Evolutionary conservation across 2,888 invertebrate species (phyloP).

Genomic region (Spatulosminthurus flaviceps): DNA sequence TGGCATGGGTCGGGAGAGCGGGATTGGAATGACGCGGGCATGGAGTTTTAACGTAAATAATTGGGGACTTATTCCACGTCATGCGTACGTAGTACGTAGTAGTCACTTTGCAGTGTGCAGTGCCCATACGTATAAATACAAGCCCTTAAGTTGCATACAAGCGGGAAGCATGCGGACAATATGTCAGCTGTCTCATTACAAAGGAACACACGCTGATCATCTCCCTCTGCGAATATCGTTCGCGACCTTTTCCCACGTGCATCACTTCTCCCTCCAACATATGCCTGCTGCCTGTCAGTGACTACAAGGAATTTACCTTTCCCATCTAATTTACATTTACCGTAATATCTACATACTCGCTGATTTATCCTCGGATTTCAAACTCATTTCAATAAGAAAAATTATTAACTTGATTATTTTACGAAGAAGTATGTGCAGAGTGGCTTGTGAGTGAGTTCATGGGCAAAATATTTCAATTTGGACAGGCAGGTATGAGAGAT

Average conservation of each 20-base stretch:
- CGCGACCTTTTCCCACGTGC: conserved; percentile 48
- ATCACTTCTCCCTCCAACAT: not conserved
- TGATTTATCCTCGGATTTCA: too few species aligned
- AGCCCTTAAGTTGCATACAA: not conserved
- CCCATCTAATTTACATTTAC: too few species aligned
- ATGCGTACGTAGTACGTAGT: not conserved
- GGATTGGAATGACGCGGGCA: not conserved
- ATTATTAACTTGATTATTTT: too few species aligned
- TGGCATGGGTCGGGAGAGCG: not conserved
- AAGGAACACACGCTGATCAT: conserved; percentile 42
- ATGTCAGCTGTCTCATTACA: conserved; percentile 39
- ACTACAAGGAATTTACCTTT: too few species aligned
- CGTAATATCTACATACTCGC: too few species aligned
- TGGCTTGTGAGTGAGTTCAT: too few species aligned
- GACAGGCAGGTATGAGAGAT: too few species aligned
- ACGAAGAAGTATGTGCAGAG: too few species aligned
- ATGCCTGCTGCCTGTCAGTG: not conserved
- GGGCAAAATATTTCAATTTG: too few species aligned
- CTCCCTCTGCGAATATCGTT: conserved; percentile 48
- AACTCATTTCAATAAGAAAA: too few species aligned
- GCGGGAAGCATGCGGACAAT: conserved; percentile 23
- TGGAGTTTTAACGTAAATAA: conserved; percentile 2
- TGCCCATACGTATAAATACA: not conserved
- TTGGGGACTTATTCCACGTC: not conserved
- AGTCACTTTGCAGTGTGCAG: not conserved